Conservation (phyloP, 1,140 invertebrate genomes). For the Bombyx mandarina region DNA sequence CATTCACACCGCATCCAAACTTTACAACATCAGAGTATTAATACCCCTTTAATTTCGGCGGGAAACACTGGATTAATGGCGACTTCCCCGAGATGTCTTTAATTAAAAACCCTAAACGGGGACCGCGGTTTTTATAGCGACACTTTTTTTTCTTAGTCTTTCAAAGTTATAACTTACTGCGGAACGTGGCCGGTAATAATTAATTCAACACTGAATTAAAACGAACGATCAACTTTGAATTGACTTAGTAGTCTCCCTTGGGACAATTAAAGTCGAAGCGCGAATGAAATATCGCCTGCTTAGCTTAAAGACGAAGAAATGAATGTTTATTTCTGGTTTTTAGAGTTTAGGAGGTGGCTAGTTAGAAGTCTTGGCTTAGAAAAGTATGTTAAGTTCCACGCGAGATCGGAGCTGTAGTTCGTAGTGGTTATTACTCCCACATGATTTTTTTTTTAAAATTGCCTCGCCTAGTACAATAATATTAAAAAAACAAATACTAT, state of each 20-base stretch:
- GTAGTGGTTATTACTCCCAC: too few species aligned
- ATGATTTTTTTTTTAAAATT: too few species aligned
- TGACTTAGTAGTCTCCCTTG: not conserved
- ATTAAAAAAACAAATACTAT: too few species aligned
- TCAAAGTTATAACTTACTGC: not conserved
- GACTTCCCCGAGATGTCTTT: slow-evolving; percentile 31
- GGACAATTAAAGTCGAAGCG: too few species aligned
- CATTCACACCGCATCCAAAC: not conserved
- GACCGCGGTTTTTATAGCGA: slow-evolving; percentile 29
- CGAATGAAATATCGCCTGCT: too few species aligned
- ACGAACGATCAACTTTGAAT: not conserved
- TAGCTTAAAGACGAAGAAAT: too few species aligned
- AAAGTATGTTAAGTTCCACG: too few species aligned
- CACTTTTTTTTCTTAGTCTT: slow-evolving; percentile 12
- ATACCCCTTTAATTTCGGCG: slow-evolving; percentile 29
- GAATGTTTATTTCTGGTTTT: too few species aligned
- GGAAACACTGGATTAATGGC: slow-evolving; percentile 41
- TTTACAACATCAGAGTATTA: slow-evolving; percentile 4
- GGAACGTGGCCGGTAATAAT: slow-evolving; percentile 2
- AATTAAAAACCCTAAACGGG: slow-evolving; percentile 44
- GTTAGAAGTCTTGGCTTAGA: too few species aligned
- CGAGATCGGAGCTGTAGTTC: too few species aligned
- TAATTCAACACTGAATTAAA: not conserved
- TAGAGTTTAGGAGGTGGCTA: too few species aligned
- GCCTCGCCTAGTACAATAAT: too few species aligned